Conservation (phyloP, 2,888 invertebrate genomes). For the Calliphora vomitoria region DNA sequence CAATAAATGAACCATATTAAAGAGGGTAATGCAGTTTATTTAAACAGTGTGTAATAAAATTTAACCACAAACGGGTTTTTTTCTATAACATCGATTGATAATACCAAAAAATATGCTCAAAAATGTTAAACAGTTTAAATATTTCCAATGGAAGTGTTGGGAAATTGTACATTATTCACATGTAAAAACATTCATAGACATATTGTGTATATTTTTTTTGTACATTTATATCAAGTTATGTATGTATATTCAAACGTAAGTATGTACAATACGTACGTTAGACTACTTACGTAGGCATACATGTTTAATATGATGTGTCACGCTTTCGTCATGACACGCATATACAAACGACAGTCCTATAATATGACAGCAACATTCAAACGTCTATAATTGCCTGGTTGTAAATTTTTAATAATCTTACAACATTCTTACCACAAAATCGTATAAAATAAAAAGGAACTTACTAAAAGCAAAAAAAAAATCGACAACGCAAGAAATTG, state of each 20-base stretch:
- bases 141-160: no score
- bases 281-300: conserved; percentile 2
- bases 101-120: no score
- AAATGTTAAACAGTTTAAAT: no score
- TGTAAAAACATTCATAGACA: no score
- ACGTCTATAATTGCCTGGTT: conserved; percentile 22
- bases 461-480: neutral
- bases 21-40: conserved; percentile 31
- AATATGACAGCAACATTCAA: conserved; percentile 33
- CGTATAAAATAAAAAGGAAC: neutral
- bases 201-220: no score
- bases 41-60: conserved; percentile 20
- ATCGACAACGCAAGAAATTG: neutral
- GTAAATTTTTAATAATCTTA: conserved; percentile 60
- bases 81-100: neutral
- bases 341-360: conserved; percentile 35
- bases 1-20: neutral
- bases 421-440: conserved; percentile 46
- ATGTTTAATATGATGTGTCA: conserved; percentile 57
- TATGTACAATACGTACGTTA: no score
- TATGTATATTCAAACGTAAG: no score
- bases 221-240: no score
- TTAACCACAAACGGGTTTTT: neutral
- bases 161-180: no score
- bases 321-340: conserved; percentile 54